These are phyloP conservation scores for Penaeus monodon DNA, from an alignment of 2,888 invertebrate species.

Conservation along the genomic window DNA sequence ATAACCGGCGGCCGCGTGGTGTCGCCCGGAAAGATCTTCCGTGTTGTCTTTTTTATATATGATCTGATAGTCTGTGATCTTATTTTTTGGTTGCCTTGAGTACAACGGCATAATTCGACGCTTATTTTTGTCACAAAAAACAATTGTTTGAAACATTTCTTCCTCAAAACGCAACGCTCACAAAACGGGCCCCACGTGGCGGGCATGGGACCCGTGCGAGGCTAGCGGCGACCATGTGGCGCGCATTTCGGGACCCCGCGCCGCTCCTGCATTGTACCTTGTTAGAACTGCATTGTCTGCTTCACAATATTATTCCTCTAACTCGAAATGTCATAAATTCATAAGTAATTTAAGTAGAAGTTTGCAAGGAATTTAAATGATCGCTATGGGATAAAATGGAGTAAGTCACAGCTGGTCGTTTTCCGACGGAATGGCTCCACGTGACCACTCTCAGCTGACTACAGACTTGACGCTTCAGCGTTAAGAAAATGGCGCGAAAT, in stretches of 20 bases:
- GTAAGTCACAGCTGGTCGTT: not conserved
- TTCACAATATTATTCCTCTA: not conserved
- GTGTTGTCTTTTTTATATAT: not conserved
- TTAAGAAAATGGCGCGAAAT: conserved; percentile 16
- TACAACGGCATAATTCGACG: no score
- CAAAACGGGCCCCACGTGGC: conserved; percentile 44
- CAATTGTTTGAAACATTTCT: no score
- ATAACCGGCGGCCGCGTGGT: conserved; percentile 29
- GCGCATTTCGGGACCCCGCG: conserved; percentile 59
- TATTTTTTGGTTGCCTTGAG: not conserved
- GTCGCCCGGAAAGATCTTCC: not conserved
- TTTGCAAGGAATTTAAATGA: no score
- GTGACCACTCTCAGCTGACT: conserved; percentile 9
- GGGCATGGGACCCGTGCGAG: conserved; percentile 38
- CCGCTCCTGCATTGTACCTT: conserved; percentile 38
- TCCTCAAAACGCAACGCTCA: not conserved
- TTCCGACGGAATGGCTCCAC: not conserved
- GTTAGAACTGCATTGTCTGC: conserved; percentile 37
- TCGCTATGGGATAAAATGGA: not conserved
- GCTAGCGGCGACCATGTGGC: conserved; percentile 56
- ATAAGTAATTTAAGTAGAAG: no score
- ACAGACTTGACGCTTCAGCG: not conserved
- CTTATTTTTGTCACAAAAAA: no score
- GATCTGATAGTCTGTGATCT: not conserved
- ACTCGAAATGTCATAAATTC: no score